phyloP scores from a whole-genome alignment of 2,113 vertebrate genomes.

The Aphyosemion australe region DNA sequence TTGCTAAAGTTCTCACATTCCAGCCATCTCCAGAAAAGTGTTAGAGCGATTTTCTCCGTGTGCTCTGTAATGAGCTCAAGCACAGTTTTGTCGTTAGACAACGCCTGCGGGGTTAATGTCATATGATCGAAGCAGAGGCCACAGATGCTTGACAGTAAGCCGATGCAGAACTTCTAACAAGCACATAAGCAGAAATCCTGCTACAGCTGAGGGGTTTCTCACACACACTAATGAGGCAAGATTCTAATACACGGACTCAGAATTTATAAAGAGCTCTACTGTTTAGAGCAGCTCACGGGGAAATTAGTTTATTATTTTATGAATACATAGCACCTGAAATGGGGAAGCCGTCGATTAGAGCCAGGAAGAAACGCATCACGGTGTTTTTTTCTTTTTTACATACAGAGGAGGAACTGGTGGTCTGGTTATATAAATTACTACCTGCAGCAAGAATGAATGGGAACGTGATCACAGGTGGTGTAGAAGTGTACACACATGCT shows the following conservation, averaged over 20 bases:
- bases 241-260: not conserved
- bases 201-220: not conserved
- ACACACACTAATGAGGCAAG: not conserved
- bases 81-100: slow-evolving; percentile 69
- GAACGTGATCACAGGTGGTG: not conserved
- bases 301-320: not conserved
- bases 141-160: slow-evolving; percentile 17
- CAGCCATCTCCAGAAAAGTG: slow-evolving; percentile 32
- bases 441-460: not conserved
- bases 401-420: slow-evolving; percentile 4
- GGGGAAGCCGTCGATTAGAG: not conserved
- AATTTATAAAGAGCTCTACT: not conserved
- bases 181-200: not conserved
- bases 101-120: slow-evolving; percentile 64
- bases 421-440: not conserved
- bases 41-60: slow-evolving; percentile 28
- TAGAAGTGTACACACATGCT: not conserved
- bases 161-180: slow-evolving; percentile 40
- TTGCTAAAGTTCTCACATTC: slow-evolving; percentile 8
- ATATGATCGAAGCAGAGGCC: slow-evolving; percentile 46
- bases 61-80: no score
- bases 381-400: slow-evolving; percentile 2
- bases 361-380: not conserved
- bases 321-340: slow-evolving; percentile 2
- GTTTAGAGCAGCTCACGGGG: not conserved